Evolutionary conservation across 2,113 vertebrate genomes (phyloP), one percentile per base, ranked within the genome.

Genomic region (Istiophorus platypterus): DNA sequence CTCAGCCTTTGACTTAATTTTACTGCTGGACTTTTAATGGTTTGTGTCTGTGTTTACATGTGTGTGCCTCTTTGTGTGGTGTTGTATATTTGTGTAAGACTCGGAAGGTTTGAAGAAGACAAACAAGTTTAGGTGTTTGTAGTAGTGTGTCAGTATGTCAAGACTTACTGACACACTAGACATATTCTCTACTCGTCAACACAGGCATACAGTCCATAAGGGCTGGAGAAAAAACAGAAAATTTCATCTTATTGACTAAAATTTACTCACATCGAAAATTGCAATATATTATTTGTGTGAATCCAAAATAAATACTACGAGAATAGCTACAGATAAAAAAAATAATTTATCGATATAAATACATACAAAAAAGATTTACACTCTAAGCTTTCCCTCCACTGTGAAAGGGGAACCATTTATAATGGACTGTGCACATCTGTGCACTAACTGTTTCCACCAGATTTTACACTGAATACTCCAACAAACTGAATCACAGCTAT

Each of bases 1-100:
- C 89, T 85, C 83, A 84, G 62, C 42, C 62, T 77, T 80, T 68
- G 45, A 72, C 71, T 76, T 73, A 71, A 29, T 89, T 85, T 58
- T 47, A 67, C 73, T 7, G 57, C 47, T n/a, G 15, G 39, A 15
- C n/a, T 12, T 62, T 86, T 83, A 12, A 27, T 3, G 18, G 59
- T 41, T 45, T 69, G 34, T 26, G 41, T 59, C n/a, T 45, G 45
- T 59, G 62, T 70, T 27, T 61, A 27, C 39, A 2, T 41, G 56
- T 76, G 26, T 61, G 27, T 37, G 14, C 5, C 1, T 63, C 26
- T 68, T 24, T 78, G 37, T 68, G 27, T 24, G 22, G 7, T 41
- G 39, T 41, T 22, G 52, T 31, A 27, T 42, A 29, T 63, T 12
- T 70, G 41, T 34, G 15, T 27, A 11, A 22, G 42, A 57, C 49